Conservation (phyloP, 2,113 vertebrate species). For the Zosterops borbonicus region DNA sequence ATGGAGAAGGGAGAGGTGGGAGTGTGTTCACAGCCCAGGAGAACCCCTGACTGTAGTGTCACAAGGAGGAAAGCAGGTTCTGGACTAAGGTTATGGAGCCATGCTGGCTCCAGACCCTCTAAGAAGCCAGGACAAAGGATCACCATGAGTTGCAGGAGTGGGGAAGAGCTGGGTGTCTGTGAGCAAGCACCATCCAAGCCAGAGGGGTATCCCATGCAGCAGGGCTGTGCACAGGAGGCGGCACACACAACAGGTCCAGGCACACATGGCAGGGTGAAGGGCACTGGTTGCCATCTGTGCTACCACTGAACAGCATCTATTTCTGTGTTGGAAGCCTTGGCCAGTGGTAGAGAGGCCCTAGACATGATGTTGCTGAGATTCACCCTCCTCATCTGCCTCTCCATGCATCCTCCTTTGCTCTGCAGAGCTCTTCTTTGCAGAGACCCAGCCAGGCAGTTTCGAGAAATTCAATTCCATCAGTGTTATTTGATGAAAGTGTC, state of each 20-base stretch:
- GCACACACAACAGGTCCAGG: background rate
- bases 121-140: background rate
- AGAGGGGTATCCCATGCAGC: background rate
- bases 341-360: background rate
- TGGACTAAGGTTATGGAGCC: background rate
- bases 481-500: background rate
- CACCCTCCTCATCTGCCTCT: background rate
- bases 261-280: rapidly evolving
- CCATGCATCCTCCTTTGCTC: background rate
- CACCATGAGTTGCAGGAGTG: rapidly evolving
- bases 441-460: background rate
- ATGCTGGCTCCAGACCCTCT: background rate
- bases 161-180: background rate
- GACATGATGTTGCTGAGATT: background rate
- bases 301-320: background rate
- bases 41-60: rapidly evolving
- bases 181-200: rapidly evolving
- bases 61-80: background rate
- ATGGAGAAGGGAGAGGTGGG: background rate
- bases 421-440: background rate
- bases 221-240: background rate
- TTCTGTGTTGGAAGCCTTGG: background rate
- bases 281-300: too few species aligned
- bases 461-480: background rate
- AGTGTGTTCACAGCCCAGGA: background rate